A percentile compares a stretch with the other conserved stretches of the same genome.
phyloP scores from a whole-genome alignment of 2,113 vertebrate genomes.

The Ramphastos sulfuratus region DNA sequence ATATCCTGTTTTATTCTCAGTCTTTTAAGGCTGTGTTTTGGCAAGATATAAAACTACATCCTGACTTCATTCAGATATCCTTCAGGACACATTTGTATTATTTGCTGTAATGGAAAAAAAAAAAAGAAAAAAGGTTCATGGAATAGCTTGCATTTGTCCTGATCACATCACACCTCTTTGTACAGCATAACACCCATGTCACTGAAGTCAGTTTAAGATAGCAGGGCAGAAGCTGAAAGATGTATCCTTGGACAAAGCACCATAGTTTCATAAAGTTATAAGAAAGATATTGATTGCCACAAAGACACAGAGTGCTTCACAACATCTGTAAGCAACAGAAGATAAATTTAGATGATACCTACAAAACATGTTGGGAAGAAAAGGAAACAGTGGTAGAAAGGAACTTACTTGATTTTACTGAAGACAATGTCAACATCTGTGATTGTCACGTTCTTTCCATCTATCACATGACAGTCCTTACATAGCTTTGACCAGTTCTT shows the following conservation, averaged over 20 bases:
- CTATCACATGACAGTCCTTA: constrained; percentile 92
- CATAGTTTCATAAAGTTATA: background rate
- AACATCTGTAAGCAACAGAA: background rate
- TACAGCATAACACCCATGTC: background rate
- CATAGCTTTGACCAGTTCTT: constrained; percentile 99
- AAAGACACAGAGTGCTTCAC: background rate
- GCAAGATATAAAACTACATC: background rate
- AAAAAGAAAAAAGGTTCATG: background rate
- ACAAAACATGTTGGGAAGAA: background rate
- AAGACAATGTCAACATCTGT: constrained; percentile 98
- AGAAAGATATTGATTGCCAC: background rate
- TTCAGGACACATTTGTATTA: background rate
- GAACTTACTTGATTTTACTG: constrained; percentile 95
- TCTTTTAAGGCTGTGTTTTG: background rate
- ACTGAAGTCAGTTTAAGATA: background rate
- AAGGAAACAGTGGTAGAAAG: background rate
- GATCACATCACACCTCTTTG: background rate
- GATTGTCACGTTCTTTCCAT: constrained; percentile 89
- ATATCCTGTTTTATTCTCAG: background rate
- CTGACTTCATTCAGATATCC: background rate
- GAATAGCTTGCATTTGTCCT: background rate
- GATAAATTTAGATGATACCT: background rate
- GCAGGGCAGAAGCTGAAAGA: background rate
- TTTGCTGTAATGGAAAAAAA: background rate
- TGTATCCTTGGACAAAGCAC: background rate